Base-by-base conservation (phyloP, 2,888 invertebrate genomes). In the Drepana falcataria region DNA sequence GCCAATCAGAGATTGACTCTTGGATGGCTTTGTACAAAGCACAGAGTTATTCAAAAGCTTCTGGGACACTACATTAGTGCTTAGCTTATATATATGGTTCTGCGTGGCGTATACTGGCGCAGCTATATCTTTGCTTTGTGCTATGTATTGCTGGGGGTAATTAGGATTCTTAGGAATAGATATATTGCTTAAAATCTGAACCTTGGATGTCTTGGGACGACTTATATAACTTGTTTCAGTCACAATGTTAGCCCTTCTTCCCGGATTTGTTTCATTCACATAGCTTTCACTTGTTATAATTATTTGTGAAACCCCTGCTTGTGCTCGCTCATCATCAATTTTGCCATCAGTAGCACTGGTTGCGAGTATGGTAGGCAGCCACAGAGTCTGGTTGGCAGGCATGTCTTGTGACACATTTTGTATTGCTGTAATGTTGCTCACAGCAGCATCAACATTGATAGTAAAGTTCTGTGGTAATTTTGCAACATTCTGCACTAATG, bases 121-220 rank as follows among this genome's bases (percentile, higher is more conserved):
- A n/a, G 79, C 68, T 49, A 86, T 69, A 56, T 91, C 89, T 69
- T 89, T 90, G 48, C 78, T 73, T 64, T 81, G 80, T 51, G 82
- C 73, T 54, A 87, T 76, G 59, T 85, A 90, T 63, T 85, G 85
- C 61, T 85, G 88, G 37, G 83, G 78, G 64, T 85, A 89, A 65
- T 74, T 83, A 51, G 89, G 73, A 63, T 75, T 86, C 71, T 91
- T 91, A 2, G 91, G 87, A 64, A 91, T 70, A 58, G 91, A 83
- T 76, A 91, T 88, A 61, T 91, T 91, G 62, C 91, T 91, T 60
- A 91, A 75, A 68, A 91, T 91, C 65, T 91, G 91, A 49, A 91
- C 91, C 79, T 91, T 91, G 3, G 91, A 85, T 54, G 84, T 60
- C 60, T 91, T 90, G 1, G 87, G 83, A 62, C 85, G 69, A 48